A percentile compares a stretch with the other conserved stretches of the same genome.
Evolutionary conservation across 2,113 vertebrate species (phyloP).

Genomic region (Ardeotis arabs): DNA sequence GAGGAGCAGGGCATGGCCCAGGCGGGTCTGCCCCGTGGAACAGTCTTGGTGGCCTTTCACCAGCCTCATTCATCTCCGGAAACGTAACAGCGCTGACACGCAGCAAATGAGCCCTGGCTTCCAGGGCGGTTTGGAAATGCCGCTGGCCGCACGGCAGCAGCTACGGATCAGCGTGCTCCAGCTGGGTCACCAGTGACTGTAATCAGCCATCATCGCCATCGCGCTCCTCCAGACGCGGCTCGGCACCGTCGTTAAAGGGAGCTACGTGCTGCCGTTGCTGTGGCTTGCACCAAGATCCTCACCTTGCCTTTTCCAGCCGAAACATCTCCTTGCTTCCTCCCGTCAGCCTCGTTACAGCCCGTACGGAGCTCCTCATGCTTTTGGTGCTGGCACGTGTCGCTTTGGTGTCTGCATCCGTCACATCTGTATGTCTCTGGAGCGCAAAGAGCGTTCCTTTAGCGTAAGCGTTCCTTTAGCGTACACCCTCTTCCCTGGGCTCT

Average conservation of each 20-base stretch:
- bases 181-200: not conserved
- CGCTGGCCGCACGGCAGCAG: not conserved
- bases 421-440: not conserved
- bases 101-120: not conserved
- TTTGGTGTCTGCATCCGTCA: not conserved
- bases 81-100: not conserved
- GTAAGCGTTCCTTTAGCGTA: not conserved
- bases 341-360: not conserved
- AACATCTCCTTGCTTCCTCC: not conserved
- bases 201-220: not conserved
- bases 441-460: not conserved
- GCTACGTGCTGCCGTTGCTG: not conserved
- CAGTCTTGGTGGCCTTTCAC: too few species aligned
- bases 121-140: not conserved
- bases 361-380: rapidly evolving
- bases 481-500: not conserved
- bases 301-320: not conserved
- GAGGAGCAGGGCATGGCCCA: too few species aligned
- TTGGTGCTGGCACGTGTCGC: not conserved
- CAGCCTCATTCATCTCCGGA: not conserved
- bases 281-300: not conserved
- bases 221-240: not conserved
- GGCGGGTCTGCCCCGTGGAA: too few species aligned
- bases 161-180: not conserved
- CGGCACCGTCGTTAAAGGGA: not conserved